Evolutionary conservation across 2,797 vertebrate species (phyloP).

Genomic region (Crocodylus rhombifer): DNA sequence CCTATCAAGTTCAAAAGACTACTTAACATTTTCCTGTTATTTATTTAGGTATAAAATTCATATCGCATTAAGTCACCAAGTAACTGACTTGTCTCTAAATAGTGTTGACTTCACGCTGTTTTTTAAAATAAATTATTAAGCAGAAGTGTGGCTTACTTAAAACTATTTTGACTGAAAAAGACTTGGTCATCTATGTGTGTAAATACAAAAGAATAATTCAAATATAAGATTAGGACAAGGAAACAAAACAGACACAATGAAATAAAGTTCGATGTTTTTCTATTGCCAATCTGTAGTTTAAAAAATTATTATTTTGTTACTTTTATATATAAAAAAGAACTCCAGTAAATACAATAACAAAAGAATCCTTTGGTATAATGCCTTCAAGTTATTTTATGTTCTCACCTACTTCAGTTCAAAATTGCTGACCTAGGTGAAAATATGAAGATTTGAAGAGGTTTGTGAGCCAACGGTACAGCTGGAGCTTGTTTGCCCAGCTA

Average conservation of each 20-base stretch:
- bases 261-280: not conserved
- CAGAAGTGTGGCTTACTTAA: not conserved
- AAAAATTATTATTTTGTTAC: constrained; percentile 26
- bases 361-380: not conserved
- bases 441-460: not conserved
- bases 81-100: not conserved
- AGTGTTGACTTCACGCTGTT: not conserved
- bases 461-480: not conserved
- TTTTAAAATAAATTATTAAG: too few species aligned
- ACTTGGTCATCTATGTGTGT: not conserved
- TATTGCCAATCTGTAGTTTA: constrained; percentile 36
- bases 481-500: not conserved
- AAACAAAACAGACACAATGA: not conserved
- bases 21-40: not conserved
- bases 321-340: not conserved
- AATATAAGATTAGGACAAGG: not conserved
- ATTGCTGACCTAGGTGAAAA: constrained; percentile 43
- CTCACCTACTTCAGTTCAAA: not conserved
- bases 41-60: not conserved
- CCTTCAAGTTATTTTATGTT: constrained; percentile 1
- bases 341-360: constrained; percentile 52
- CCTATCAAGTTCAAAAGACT: not conserved
- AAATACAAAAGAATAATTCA: constrained; percentile 23
- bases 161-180: not conserved
- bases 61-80: not conserved